These are phyloP conservation scores for Cantharis rufa DNA, from an alignment of 2,888 invertebrate genomes.

Conservation along the genomic window DNA sequence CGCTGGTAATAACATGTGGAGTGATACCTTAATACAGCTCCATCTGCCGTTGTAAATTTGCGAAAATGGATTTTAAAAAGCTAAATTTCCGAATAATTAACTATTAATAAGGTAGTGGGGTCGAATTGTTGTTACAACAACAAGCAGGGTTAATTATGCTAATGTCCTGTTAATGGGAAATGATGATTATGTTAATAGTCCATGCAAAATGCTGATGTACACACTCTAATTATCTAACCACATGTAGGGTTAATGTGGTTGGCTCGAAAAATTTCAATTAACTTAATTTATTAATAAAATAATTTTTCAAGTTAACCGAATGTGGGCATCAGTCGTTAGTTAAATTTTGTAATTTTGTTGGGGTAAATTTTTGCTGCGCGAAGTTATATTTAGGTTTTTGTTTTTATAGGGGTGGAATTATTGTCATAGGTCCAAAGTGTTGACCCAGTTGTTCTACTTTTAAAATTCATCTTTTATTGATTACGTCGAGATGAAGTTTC, in stretches of 20 bases:
- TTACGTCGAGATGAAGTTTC: not conserved
- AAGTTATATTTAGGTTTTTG: not conserved
- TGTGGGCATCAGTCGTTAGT: not conserved
- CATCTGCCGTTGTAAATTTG: too few relatives aligned
- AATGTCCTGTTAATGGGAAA: conserved; percentile 45
- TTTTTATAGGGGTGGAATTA: not conserved
- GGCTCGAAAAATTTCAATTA: not conserved
- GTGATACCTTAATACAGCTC: not conserved
- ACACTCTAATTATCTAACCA: conserved; percentile 17
- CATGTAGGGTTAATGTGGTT: not conserved
- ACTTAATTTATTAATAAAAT: not conserved
- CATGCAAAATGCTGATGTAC: conserved; percentile 33
- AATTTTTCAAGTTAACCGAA: not conserved
- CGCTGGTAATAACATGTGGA: not conserved
- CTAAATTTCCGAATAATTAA: not conserved
- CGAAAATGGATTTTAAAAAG: not conserved
- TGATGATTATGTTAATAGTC: conserved; percentile 48
- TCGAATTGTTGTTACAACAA: conserved; percentile 19
- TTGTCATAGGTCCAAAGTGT: not conserved
- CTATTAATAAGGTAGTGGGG: not conserved
- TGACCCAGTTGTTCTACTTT: not conserved
- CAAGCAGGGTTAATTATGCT: conserved; percentile 38
- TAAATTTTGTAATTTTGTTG: not conserved
- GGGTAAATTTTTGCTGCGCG: not conserved
- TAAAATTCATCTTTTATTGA: not conserved